phyloP scores from a whole-genome alignment of 2,113 vertebrate species.

The Tenebrosternarchus preto region DNA sequence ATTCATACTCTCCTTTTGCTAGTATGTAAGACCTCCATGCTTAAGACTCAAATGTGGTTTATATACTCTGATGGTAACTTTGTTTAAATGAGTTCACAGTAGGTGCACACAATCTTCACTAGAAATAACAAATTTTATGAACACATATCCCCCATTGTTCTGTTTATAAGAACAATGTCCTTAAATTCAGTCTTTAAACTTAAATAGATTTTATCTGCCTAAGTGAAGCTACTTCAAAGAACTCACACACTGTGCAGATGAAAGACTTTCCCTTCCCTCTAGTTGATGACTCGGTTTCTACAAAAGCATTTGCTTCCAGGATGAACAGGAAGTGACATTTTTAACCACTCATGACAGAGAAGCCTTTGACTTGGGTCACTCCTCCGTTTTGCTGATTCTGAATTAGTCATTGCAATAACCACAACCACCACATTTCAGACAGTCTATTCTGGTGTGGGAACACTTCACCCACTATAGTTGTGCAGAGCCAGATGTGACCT shows the following conservation, averaged over 20 bases:
- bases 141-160: too few species aligned
- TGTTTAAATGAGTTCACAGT: neutral
- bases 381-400: slow-evolving; percentile 34
- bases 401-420: slow-evolving; percentile 50
- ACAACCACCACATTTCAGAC: slow-evolving; percentile 5
- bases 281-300: slow-evolving; percentile 26
- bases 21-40: neutral
- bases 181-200: neutral
- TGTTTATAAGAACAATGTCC: neutral
- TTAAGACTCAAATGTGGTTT: neutral
- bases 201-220: neutral
- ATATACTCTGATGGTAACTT: neutral
- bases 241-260: neutral
- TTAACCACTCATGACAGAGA: slow-evolving; percentile 57
- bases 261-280: slow-evolving; percentile 1
- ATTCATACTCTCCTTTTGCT: neutral
- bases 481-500: too few species aligned
- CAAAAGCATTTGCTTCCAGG: slow-evolving; percentile 19
- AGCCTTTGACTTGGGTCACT: slow-evolving; percentile 51
- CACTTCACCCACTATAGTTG: neutral
- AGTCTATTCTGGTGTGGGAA: neutral
- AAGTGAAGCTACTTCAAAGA: slow-evolving; percentile 37
- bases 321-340: slow-evolving; percentile 63
- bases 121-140: too few species aligned
- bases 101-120: neutral